Percentiles rank a stretch among this genome's conserved stretches.
Evolutionary conservation across 2,797 vertebrate genomes (phyloP).

Genomic region (Saxicola maurus): DNA sequence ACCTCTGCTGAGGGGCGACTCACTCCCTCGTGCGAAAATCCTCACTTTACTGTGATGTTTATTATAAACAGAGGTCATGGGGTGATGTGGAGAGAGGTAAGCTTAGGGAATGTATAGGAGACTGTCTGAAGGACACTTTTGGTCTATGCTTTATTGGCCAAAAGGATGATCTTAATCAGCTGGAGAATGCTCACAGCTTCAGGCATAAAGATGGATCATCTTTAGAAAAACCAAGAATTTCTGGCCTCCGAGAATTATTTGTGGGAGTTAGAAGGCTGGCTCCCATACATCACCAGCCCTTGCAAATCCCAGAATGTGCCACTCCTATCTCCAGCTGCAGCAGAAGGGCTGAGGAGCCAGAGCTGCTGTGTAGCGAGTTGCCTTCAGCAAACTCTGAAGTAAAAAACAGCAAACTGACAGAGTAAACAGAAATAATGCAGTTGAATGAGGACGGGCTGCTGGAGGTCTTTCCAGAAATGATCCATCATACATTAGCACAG

Average conservation of each 20-base stretch:
- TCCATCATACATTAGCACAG: background rate
- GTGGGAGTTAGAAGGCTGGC: background rate
- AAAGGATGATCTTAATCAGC: background rate
- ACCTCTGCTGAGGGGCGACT: background rate
- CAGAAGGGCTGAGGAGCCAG: background rate
- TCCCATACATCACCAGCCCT: background rate
- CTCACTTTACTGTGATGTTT: background rate
- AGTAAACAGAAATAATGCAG: background rate
- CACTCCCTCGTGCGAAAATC: background rate
- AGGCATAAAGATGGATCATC: background rate
- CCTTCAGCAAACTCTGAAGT: background rate
- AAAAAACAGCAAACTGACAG: background rate
- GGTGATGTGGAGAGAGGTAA: background rate
- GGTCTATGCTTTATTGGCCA: background rate
- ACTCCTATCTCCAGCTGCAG: background rate
- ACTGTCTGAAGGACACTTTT: background rate
- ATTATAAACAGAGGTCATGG: background rate
- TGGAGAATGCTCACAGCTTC: background rate
- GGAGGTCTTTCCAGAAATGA: background rate
- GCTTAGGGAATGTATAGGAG: background rate
- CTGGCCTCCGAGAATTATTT: background rate
- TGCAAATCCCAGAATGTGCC: background rate
- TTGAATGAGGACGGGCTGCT: background rate
- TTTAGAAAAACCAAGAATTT: conserved; percentile 13
- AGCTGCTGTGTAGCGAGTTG: background rate